Evolutionary conservation across 2,113 vertebrate genomes (phyloP).

Genomic region (Corythaeola cristata): DNA sequence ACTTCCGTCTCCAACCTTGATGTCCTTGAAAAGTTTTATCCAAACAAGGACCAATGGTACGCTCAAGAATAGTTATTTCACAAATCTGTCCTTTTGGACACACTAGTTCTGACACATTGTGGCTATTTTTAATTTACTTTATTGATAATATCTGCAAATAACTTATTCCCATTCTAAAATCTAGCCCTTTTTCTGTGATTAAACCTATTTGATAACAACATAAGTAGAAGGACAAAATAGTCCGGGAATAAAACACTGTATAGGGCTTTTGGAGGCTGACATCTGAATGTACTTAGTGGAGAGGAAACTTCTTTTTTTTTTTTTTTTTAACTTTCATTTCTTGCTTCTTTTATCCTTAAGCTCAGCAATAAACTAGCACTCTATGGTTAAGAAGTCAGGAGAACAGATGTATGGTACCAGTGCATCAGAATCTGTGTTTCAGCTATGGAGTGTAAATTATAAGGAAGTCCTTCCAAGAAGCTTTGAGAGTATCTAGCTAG

Average conservation of each 20-base stretch:
- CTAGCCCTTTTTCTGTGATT: slow-evolving; percentile 7
- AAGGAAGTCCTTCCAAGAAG: neutral
- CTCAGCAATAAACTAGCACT: slow-evolving; percentile 86
- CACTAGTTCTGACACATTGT: neutral
- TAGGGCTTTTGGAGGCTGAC: slow-evolving; percentile 48
- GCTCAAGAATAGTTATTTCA: neutral
- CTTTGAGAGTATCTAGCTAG: neutral
- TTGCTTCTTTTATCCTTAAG: slow-evolving; percentile 84
- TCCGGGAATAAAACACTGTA: neutral
- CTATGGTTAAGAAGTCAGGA: slow-evolving; percentile 84
- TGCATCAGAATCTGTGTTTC: slow-evolving; percentile 66
- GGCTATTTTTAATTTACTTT: slow-evolving; percentile 10
- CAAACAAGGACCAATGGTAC: neutral
- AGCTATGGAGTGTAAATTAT: slow-evolving; percentile 46
- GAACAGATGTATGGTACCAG: slow-evolving; percentile 76
- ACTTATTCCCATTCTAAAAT: neutral
- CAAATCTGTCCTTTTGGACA: neutral
- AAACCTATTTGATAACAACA: slow-evolving; percentile 47
- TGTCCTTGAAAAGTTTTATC: neutral
- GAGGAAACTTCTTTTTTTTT: slow-evolving; percentile 66
- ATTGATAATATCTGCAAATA: slow-evolving; percentile 9
- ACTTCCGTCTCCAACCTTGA: neutral
- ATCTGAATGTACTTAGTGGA: slow-evolving; percentile 83
- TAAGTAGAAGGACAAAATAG: slow-evolving; percentile 59
- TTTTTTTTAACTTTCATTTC: slow-evolving; percentile 76